Evolutionary conservation across 2,797 vertebrate genomes (phyloP), one percentile per base, ranked within the genome.

Genomic region (Lepus townsendii): DNA sequence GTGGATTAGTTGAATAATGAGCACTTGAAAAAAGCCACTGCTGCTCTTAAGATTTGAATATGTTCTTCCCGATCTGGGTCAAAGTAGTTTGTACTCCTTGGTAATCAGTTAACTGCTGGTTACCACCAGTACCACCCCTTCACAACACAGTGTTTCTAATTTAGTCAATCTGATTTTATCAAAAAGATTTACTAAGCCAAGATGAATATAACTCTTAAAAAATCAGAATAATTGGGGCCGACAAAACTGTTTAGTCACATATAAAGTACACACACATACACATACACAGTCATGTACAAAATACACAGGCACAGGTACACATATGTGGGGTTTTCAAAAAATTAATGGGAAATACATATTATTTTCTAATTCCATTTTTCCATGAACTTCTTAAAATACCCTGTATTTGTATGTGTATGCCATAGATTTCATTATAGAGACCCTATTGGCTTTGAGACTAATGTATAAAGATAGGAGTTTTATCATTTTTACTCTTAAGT

Each of bases 391-490:
- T 57, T 57, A 57, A 57, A 57, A 57, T 19, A 13, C 17, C 17
- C 54, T 57, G 4, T 57, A 16, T 57, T 20, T 57, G 54, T 57
- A 16, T 16, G 54, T 57, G 16, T 57, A 57, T 57, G 19, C 30
- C 30, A 35, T 87, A 88, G 54, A 95, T 91, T 87, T 91, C 71
- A 87, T 35, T 83, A 5, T 79, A 50, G 52, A 79, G 65, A 63
- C 27, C 20, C 9, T 83, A 3, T 2, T 84, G 72, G 20, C 30
- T 83, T 80, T 84, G 73, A 93, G 42, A 90, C 50, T 72, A 76
- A 35, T 54, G 5, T 89, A 4, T 66, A 90, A n/a, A 93, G n/a
- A 94, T 80, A 65, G 50, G 71, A 52, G 71, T 95, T 76, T 75
- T 83, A 79, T 35, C 75, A 71, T 12, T 80, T 93, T 87, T 87